These are phyloP conservation scores for Mormyrus lacerda DNA, from an alignment of 2,113 vertebrate genomes.

Conservation along the genomic window DNA sequence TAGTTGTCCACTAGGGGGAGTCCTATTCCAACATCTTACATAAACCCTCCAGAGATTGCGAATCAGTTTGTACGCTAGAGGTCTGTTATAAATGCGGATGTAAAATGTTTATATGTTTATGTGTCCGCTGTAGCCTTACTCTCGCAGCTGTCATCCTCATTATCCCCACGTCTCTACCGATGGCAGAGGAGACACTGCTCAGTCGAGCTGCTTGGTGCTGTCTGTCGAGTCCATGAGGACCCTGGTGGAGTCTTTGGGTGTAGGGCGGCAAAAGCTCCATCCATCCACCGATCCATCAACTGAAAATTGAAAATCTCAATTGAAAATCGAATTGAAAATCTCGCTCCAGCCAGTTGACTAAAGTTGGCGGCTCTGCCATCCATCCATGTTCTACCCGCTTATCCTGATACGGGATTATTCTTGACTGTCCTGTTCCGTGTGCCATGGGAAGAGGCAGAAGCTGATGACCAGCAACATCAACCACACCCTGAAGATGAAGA, in stretches of 20 bases:
- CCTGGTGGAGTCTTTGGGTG: slow-evolving; percentile 76
- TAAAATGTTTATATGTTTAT: neutral
- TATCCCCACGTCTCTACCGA: slow-evolving; percentile 38
- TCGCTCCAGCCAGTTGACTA: neutral
- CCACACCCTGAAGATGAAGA: slow-evolving; percentile 71
- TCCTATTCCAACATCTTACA: neutral
- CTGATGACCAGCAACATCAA: neutral
- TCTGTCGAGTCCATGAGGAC: slow-evolving; percentile 84
- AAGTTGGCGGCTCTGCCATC: neutral
- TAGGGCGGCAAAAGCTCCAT: slow-evolving; percentile 67
- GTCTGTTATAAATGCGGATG: neutral
- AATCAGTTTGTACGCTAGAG: neutral
- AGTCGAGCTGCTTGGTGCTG: slow-evolving; percentile 64
- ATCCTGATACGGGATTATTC: neutral
- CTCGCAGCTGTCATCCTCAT: neutral
- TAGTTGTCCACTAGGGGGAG: neutral
- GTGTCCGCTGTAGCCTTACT: neutral
- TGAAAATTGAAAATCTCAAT: no score
- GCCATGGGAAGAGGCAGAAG: neutral
- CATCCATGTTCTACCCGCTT: neutral
- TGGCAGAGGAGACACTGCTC: slow-evolving; percentile 81
- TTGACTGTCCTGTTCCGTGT: neutral
- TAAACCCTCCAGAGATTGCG: neutral
- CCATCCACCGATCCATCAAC: neutral
- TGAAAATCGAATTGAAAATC: neutral